phyloP scores from a whole-genome alignment of 1,140 invertebrate genomes.

The Cydia amplana region DNA sequence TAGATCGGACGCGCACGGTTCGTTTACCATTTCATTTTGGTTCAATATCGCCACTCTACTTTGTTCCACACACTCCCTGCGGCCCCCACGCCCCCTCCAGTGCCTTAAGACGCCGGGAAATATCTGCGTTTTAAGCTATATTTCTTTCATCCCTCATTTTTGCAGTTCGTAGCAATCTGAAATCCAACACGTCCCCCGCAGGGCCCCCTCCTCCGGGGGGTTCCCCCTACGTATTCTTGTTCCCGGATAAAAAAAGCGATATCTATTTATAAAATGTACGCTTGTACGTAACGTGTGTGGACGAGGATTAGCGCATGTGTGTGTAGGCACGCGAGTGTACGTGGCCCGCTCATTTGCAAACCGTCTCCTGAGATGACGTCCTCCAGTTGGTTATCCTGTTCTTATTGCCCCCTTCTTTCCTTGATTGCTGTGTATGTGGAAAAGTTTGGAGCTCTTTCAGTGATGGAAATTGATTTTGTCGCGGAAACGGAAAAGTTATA shows the following conservation, averaged over 20 bases:
- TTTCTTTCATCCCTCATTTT: constrained; percentile 82
- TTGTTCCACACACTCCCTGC: constrained; percentile 77
- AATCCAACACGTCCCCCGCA: constrained; percentile 77
- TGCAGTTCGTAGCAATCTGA: constrained; percentile 81
- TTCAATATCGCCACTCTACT: constrained; percentile 79
- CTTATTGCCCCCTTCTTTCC: constrained; percentile 74
- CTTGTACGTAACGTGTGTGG: constrained; percentile 63
- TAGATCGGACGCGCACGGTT: constrained; percentile 78
- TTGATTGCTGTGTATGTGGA: constrained; percentile 72
- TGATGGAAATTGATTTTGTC: constrained; percentile 69
- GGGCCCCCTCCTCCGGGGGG: constrained; percentile 59
- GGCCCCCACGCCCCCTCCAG: constrained; percentile 49
- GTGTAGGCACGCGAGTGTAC: constrained; percentile 56
- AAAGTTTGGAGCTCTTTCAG: constrained; percentile 63
- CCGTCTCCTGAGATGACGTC: constrained; percentile 77
- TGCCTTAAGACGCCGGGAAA: constrained; percentile 79
- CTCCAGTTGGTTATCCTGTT: constrained; percentile 74
- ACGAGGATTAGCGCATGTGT: constrained; percentile 64
- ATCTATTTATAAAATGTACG: constrained; percentile 78
- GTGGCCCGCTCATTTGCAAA: constrained; percentile 76
- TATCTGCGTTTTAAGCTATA: constrained; percentile 82
- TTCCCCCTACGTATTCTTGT: constrained; percentile 73
- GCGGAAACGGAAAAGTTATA: constrained; percentile 63
- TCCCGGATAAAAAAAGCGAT: constrained; percentile 77
- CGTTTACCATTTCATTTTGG: constrained; percentile 79